These are phyloP conservation scores for Pinna nobilis DNA, from an alignment of 1,140 invertebrate species.

Conservation along the genomic window DNA sequence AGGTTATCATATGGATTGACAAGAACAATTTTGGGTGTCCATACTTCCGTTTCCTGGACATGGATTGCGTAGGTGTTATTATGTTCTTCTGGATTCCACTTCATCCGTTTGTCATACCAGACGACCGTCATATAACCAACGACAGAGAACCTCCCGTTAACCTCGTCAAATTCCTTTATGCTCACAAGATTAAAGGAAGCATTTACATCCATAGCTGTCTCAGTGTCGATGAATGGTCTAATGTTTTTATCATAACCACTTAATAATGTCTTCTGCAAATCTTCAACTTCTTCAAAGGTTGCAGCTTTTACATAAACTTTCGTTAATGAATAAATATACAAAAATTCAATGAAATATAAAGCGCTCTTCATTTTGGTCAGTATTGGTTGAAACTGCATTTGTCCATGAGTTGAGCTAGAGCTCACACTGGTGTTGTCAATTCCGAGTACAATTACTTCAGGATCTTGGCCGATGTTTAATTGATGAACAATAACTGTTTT, in stretches of 20 bases:
- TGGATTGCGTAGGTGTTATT: constrained; percentile 9
- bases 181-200: constrained; percentile 25
- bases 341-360: no score
- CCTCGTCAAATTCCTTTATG: constrained; percentile 35
- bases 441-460: no score
- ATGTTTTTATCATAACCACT: constrained; percentile 27
- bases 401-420: no score
- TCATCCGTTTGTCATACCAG: constrained; percentile 18
- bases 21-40: constrained; percentile 30
- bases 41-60: constrained; percentile 13
- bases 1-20: constrained; percentile 20
- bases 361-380: no score
- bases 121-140: constrained; percentile 4
- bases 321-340: no score
- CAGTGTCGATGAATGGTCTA: constrained; percentile 7
- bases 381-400: no score
- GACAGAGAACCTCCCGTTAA: constrained; percentile 28
- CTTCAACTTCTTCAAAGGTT: background rate
- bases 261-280: background rate
- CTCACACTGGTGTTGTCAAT: no score
- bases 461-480: no score
- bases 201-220: background rate
- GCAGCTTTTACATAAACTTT: no score
- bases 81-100: constrained; percentile 23
- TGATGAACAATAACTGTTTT: no score